Evolutionary conservation across 2,888 invertebrate species (phyloP).

Genomic region (Lasioglossum figueresi): DNA sequence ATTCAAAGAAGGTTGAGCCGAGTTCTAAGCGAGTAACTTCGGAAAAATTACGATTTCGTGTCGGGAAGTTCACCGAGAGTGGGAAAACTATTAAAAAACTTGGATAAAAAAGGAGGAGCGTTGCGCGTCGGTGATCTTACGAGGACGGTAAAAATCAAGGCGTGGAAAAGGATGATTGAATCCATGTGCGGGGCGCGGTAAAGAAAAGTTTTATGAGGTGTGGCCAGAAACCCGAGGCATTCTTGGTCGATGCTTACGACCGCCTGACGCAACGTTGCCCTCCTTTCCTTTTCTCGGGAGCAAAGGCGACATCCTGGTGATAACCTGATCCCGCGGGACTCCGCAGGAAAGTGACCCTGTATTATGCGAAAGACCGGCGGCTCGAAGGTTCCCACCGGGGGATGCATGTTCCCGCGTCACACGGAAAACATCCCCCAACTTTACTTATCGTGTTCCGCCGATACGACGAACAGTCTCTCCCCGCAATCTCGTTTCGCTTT

Average conservation of each 20-base stretch:
- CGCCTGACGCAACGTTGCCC: conserved; percentile 34
- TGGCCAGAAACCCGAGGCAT: conserved; percentile 20
- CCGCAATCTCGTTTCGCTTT: neutral
- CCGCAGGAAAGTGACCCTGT: conserved; percentile 53
- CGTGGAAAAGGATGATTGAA: conserved; percentile 18
- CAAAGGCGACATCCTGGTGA: conserved; percentile 51
- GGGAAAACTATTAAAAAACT: neutral
- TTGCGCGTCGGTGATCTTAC: neutral
- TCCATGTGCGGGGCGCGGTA: conserved; percentile 5
- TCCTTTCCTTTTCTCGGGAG: conserved; percentile 30
- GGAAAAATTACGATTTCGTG: neutral
- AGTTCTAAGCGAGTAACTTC: neutral
- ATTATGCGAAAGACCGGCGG: conserved; percentile 58
- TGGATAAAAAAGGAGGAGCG: neutral
- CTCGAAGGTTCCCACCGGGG: conserved; percentile 39
- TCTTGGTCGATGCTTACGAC: conserved; percentile 26
- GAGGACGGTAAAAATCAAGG: conserved; percentile 19
- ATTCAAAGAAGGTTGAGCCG: neutral
- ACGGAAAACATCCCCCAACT: conserved; percentile 6
- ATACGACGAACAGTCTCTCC: conserved; percentile 9
- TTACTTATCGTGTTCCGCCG: conserved; percentile 30
- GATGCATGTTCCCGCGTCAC: conserved; percentile 36
- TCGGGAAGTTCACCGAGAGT: neutral
- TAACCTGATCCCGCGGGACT: conserved; percentile 58
- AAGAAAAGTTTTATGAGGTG: conserved; percentile 43